These are phyloP conservation scores for Cololabis saira DNA, from an alignment of 2,113 vertebrate species.

Conservation along the genomic window DNA sequence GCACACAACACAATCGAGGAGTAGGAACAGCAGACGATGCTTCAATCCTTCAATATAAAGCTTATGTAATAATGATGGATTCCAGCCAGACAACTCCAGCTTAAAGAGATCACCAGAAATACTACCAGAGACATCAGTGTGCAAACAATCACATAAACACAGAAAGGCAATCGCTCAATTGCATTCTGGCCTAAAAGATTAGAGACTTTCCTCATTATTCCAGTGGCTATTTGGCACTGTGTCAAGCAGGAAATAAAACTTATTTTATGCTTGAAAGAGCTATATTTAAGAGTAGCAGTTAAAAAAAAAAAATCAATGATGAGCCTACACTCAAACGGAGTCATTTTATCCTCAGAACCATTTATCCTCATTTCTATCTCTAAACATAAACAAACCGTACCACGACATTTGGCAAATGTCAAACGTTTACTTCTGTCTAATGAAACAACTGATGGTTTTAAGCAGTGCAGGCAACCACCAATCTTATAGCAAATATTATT, in stretches of 20 bases:
- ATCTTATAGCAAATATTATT: neutral
- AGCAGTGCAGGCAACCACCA: neutral
- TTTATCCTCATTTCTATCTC: too few species aligned
- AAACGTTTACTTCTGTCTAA: too few species aligned
- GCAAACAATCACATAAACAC: neutral
- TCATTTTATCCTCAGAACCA: too few species aligned
- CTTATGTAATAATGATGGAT: constrained; percentile 24
- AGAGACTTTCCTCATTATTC: neutral
- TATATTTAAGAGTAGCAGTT: neutral
- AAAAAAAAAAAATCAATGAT: too few species aligned
- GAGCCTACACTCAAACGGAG: too few species aligned
- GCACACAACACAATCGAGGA: neutral
- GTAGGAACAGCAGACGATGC: neutral
- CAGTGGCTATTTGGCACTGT: neutral
- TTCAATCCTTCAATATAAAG: constrained; percentile 33
- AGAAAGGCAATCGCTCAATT: neutral
- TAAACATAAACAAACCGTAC: too few species aligned
- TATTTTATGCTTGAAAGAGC: neutral
- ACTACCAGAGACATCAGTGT: neutral
- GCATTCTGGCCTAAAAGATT: neutral
- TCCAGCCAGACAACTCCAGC: constrained; percentile 5
- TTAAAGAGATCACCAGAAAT: constrained; percentile 16
- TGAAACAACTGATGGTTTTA: neutral
- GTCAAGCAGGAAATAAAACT: neutral
- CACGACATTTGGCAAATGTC: too few species aligned